Percentiles rank a stretch among this genome's conserved stretches.
These are phyloP conservation scores for Trachemys scripta DNA, from an alignment of 2,113 vertebrate genomes.

Conservation along the genomic window DNA sequence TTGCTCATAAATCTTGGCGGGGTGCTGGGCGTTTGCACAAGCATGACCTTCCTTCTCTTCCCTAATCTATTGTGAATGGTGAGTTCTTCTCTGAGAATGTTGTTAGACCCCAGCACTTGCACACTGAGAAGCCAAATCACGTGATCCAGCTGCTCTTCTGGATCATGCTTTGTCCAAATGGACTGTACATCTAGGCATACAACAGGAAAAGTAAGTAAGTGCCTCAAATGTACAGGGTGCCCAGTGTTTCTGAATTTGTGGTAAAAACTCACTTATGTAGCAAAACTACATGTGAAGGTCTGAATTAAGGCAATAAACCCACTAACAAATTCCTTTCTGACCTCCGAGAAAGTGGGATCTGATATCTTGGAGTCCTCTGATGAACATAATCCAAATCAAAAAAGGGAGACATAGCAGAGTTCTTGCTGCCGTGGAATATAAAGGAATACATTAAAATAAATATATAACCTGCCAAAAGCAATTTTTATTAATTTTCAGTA, in stretches of 20 bases:
- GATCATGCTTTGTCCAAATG: background rate
- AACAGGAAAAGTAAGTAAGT: background rate
- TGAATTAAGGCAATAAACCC: background rate
- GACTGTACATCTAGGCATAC: background rate
- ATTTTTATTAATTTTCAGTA: background rate
- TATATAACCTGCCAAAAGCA: background rate
- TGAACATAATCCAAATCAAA: background rate
- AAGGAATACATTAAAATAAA: background rate
- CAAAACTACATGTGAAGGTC: background rate
- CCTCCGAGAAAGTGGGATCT: background rate
- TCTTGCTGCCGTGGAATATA: background rate
- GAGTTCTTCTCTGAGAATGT: background rate
- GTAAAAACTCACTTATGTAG: rapidly evolving
- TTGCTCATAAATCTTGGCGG: background rate
- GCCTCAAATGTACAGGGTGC: background rate
- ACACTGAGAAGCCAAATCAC: background rate
- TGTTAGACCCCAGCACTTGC: rapidly evolving
- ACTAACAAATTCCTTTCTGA: background rate
- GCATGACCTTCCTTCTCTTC: background rate
- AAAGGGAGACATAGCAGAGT: background rate
- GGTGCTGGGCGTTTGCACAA: background rate
- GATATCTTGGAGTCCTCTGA: background rate
- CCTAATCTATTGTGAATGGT: background rate
- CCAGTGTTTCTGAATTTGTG: background rate
- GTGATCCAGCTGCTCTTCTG: background rate